These are phyloP conservation scores for Parapsyche elsis DNA, from an alignment of 1,140 invertebrate genomes.

Conservation along the genomic window DNA sequence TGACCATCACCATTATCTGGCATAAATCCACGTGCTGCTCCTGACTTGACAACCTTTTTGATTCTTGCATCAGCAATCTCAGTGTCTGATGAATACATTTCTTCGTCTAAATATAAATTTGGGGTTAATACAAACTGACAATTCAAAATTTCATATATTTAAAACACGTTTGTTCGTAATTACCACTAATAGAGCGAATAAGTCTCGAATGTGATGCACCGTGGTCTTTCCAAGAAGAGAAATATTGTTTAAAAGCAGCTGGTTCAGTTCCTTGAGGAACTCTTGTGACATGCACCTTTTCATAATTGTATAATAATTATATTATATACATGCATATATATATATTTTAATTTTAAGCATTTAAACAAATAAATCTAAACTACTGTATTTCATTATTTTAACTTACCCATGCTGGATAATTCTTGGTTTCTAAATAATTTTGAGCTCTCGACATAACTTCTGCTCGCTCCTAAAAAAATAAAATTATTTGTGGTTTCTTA, in stretches of 20 bases:
- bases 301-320: background rate
- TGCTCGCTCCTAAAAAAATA: slow-evolving; percentile 73
- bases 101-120: slow-evolving; percentile 59
- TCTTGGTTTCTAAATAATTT: slow-evolving; percentile 76
- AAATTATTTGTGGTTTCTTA: slow-evolving; percentile 10
- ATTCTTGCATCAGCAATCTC: slow-evolving; percentile 59
- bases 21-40: slow-evolving; percentile 74
- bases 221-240: slow-evolving; percentile 77
- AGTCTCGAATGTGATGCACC: slow-evolving; percentile 71
- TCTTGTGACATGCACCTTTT: slow-evolving; percentile 73
- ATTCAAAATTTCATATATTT: background rate
- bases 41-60: slow-evolving; percentile 63
- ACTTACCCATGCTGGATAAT: slow-evolving; percentile 83
- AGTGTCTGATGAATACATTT: slow-evolving; percentile 62
- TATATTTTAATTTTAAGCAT: too few species aligned
- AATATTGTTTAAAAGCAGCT: slow-evolving; percentile 83
- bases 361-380: too few species aligned
- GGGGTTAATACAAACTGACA: background rate
- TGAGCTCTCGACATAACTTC: slow-evolving; percentile 83
- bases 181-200: slow-evolving; percentile 64
- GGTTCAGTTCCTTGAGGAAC: slow-evolving; percentile 81
- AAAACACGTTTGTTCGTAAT: background rate
- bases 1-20: slow-evolving; percentile 76
- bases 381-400: background rate
- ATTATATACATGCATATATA: background rate